Evolutionary conservation across 2,888 invertebrate genomes (phyloP).

Genomic region (Leptinotarsa peninsularis): DNA sequence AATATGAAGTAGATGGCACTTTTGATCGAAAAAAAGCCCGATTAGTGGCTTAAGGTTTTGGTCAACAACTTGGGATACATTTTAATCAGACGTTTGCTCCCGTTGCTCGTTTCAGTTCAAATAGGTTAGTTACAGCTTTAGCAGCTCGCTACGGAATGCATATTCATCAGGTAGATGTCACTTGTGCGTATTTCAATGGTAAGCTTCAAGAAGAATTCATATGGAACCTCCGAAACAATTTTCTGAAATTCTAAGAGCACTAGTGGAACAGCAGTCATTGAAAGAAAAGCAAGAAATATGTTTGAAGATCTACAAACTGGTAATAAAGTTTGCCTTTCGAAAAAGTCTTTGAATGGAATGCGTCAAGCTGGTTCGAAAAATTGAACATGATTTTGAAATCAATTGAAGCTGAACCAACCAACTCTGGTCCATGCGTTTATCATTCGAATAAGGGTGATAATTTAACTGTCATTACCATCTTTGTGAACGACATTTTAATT

Average conservation of each 20-base stretch:
- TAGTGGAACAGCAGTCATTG: neutral
- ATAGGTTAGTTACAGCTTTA: neutral
- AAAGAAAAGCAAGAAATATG: constrained; percentile 12
- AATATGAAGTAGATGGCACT: too few species aligned
- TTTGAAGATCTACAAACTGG: constrained; percentile 13
- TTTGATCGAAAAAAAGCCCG: neutral
- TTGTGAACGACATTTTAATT: constrained; percentile 52
- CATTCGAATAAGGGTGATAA: constrained; percentile 31
- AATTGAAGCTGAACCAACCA: constrained; percentile 21
- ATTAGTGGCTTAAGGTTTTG: constrained; percentile 18
- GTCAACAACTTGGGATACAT: constrained; percentile 9
- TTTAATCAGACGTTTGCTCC: constrained; percentile 25
- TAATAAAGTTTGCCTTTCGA: constrained; percentile 17
- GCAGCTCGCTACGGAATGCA: constrained; percentile 15
- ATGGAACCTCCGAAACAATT: constrained; percentile 28
- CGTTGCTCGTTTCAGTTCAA: constrained; percentile 20
- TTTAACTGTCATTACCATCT: constrained; percentile 44
- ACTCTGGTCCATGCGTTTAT: constrained; percentile 44
- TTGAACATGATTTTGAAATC: constrained; percentile 6
- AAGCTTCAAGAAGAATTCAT: constrained; percentile 26
- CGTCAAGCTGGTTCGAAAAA: constrained; percentile 18
- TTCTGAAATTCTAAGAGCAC: neutral
- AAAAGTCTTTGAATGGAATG: constrained; percentile 12
- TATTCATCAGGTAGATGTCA: constrained; percentile 29
- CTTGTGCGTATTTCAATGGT: constrained; percentile 28